Conservation (phyloP, 2,113 vertebrate genomes). For the Propithecus coquereli region DNA sequence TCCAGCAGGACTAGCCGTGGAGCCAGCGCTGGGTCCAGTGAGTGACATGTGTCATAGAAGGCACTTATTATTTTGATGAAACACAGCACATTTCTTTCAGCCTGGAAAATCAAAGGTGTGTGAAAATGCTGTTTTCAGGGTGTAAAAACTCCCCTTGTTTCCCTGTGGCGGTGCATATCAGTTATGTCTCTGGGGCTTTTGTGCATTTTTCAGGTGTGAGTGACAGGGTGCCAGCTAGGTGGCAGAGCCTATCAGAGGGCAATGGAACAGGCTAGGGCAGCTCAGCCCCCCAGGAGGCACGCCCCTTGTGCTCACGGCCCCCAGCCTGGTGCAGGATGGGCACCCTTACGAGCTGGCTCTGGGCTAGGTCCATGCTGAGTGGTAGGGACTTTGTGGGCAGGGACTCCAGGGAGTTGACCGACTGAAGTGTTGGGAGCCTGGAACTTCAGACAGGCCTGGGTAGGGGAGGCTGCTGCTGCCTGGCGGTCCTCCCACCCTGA, state of each 20-base stretch:
- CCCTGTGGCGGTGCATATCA: not conserved
- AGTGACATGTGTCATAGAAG: not conserved
- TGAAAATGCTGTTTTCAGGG: slow-evolving; percentile 27
- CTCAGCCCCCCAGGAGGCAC: not conserved
- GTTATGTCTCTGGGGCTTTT: not conserved
- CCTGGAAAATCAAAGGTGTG: slow-evolving; percentile 2
- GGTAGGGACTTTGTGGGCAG: not conserved
- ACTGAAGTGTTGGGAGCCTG: not conserved
- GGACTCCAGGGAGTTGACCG: not conserved
- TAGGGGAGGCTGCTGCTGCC: not conserved
- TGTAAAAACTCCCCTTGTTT: not conserved
- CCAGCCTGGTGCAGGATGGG: not conserved
- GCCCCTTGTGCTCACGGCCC: not conserved
- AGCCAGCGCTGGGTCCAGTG: not conserved
- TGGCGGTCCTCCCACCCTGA: not conserved
- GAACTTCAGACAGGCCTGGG: not conserved
- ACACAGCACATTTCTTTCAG: not conserved
- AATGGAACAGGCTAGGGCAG: not conserved
- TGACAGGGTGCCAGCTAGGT: not conserved
- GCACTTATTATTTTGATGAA: slow-evolving; percentile 34
- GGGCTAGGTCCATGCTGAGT: not conserved
- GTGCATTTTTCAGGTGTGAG: not conserved
- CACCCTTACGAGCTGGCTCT: not conserved
- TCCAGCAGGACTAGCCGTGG: not conserved
- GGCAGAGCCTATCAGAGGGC: not conserved